Evolutionary conservation across 2,797 vertebrate genomes (phyloP).

Genomic region (Podarcis siculus): DNA sequence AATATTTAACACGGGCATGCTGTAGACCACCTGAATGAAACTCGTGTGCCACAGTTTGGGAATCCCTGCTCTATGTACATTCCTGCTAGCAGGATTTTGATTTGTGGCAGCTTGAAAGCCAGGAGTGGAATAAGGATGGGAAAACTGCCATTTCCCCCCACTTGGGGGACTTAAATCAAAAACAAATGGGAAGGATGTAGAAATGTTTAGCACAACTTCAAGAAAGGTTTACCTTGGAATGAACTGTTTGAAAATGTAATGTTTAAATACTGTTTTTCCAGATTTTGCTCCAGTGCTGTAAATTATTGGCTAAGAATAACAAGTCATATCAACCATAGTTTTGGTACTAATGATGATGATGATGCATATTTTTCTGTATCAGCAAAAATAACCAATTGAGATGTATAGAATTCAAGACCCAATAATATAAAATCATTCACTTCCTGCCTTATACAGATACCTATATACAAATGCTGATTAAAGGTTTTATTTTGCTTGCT

Average conservation of each 20-base stretch:
- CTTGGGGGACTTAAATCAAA: too few species aligned
- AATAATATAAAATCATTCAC: not conserved
- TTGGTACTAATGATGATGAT: not conserved
- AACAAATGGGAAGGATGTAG: not conserved
- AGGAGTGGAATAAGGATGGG: not conserved
- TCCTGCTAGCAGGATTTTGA: too few species aligned
- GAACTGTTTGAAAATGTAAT: not conserved
- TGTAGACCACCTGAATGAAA: too few species aligned
- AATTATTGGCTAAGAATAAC: not conserved
- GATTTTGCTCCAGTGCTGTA: not conserved
- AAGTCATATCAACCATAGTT: not conserved
- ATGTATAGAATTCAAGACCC: not conserved
- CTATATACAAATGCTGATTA: not conserved
- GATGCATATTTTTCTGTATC: not conserved
- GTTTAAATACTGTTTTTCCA: not conserved
- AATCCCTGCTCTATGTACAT: too few species aligned
- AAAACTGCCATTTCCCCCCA: not conserved
- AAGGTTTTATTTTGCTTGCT: not conserved
- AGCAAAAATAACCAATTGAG: not conserved
- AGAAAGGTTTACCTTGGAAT: not conserved
- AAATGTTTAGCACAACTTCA: not conserved
- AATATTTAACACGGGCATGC: too few species aligned
- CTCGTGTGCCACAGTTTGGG: too few species aligned
- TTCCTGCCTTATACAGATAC: too few species aligned
- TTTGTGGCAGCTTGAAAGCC: too few species aligned